phyloP scores from a whole-genome alignment of 2,113 vertebrate genomes.

The Phocoena sinus region DNA sequence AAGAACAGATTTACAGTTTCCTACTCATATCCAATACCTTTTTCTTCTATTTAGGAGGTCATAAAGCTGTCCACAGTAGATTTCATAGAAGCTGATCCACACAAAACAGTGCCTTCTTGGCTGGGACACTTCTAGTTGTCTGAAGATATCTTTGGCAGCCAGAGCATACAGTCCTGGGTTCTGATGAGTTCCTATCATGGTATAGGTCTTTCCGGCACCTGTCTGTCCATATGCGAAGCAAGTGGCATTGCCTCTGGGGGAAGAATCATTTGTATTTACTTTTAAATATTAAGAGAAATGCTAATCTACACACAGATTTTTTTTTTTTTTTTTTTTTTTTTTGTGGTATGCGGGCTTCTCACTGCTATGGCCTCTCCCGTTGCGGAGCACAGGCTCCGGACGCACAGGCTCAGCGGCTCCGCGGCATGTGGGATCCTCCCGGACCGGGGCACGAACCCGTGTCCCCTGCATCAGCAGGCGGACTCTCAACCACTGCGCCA shows the following conservation, averaged over 20 bases:
- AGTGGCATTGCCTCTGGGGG: conserved; percentile 88
- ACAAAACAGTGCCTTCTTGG: conserved; percentile 77
- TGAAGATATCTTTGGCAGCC: conserved; percentile 91
- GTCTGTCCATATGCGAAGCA: conserved; percentile 96
- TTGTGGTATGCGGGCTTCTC: too few species aligned
- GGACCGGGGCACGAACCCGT: too few species aligned
- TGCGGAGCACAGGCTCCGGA: too few species aligned
- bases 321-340: background rate
- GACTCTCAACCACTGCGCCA: too few species aligned
- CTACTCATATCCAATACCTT: conserved; percentile 80
- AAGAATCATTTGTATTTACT: conserved; percentile 58
- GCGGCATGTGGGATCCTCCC: too few species aligned
- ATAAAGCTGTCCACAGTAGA: conserved; percentile 95
- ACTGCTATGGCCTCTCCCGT: too few species aligned
- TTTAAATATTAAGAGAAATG: conserved; percentile 13
- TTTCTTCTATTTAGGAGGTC: conserved; percentile 91
- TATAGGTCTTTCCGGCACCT: conserved; percentile 94
- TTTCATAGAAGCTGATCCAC: conserved; percentile 94
- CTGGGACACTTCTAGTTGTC: conserved; percentile 79
- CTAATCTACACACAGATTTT: conserved; percentile 19
- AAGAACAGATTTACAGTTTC: background rate
- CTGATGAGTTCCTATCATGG: conserved; percentile 89
- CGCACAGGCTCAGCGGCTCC: too few species aligned
- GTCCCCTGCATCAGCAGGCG: too few species aligned
- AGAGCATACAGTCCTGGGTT: conserved; percentile 89